Percentiles rank a stretch among this genome's conserved stretches.
phyloP scores from a whole-genome alignment of 2,113 vertebrate species.

The Ceyx melanurus region DNA sequence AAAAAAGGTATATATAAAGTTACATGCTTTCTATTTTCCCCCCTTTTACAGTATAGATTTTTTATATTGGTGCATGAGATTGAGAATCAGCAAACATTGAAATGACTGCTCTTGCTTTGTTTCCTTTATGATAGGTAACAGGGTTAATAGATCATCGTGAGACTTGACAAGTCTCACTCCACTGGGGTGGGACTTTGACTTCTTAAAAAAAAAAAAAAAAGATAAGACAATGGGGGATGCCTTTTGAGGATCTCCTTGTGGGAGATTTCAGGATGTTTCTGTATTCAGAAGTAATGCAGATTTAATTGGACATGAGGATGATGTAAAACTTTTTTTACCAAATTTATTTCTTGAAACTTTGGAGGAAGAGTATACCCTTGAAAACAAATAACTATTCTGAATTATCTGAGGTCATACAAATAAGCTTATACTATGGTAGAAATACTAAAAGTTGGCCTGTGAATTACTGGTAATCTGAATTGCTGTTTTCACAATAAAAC shows the following conservation, averaged over 20 bases:
- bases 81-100: background rate
- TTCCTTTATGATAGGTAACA: background rate
- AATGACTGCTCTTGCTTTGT: background rate
- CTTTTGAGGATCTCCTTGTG: background rate
- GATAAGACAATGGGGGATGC: background rate
- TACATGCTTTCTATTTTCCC: background rate
- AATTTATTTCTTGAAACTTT: background rate
- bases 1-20: background rate
- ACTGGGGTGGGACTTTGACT: background rate
- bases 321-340: background rate
- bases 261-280: background rate
- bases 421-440: background rate
- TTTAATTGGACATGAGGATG: background rate
- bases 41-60: background rate
- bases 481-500: background rate
- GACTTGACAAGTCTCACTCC: background rate
- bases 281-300: background rate
- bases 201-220: background rate
- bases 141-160: background rate
- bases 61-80: background rate
- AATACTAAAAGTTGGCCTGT: background rate
- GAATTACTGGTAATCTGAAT: background rate
- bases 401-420: background rate
- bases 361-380: background rate
- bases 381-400: background rate